phyloP scores from a whole-genome alignment of 2,888 invertebrate genomes.

The Antheraea yamamai region DNA sequence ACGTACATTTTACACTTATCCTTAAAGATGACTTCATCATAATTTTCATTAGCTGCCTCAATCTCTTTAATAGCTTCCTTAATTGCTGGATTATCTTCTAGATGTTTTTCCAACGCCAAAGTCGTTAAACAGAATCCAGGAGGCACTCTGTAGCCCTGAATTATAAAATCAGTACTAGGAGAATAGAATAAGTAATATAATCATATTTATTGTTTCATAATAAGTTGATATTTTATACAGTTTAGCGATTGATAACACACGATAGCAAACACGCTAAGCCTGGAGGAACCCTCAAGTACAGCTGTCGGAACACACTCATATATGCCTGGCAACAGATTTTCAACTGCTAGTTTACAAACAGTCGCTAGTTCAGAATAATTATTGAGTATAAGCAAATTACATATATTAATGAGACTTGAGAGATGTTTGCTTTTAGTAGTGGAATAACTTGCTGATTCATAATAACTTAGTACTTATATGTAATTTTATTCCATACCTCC shows the following conservation, averaged over 20 bases:
- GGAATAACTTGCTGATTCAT: not conserved
- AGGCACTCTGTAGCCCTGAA: constrained; percentile 83
- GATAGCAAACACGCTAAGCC: no score
- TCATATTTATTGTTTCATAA: not conserved
- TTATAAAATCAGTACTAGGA: not conserved
- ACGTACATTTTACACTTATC: constrained; percentile 72
- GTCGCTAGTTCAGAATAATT: not conserved
- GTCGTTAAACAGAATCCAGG: constrained; percentile 87
- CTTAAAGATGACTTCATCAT: constrained; percentile 72
- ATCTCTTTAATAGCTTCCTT: constrained; percentile 73
- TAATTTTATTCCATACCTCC: constrained; percentile 54
- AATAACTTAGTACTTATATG: not conserved
- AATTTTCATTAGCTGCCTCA: constrained; percentile 75
- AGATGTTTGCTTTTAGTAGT: no score
- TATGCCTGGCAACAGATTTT: no score
- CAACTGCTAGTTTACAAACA: no score
- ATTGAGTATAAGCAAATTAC: not conserved
- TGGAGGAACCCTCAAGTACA: no score
- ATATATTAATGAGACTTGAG: no score
- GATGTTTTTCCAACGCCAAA: constrained; percentile 82
- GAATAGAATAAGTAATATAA: not conserved
- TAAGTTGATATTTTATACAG: not conserved
- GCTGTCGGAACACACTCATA: no score
- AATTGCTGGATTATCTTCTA: constrained; percentile 73
- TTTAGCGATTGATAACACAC: no score